Percentiles rank a stretch among this genome's conserved stretches.
Evolutionary conservation across 2,888 invertebrate genomes (phyloP).

Genomic region (Nomada ruficornis): DNA sequence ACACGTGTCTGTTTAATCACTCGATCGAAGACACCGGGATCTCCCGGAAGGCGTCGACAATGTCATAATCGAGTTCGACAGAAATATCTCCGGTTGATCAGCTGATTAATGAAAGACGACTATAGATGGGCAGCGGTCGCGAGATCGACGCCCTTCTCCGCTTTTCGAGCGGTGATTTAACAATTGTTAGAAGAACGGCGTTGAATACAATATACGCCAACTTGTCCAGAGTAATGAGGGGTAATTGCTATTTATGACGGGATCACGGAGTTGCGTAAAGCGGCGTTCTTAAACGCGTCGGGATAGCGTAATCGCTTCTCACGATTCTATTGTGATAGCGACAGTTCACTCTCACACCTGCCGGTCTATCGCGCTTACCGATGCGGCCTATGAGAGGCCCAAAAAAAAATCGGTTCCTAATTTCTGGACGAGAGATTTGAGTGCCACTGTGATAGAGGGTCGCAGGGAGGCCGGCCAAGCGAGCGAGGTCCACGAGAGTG

Average conservation of each 20-base stretch:
- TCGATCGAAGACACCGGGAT: neutral
- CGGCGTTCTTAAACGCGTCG: constrained; percentile 18
- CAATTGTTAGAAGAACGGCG: constrained; percentile 36
- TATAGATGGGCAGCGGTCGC: neutral
- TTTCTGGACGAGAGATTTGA: constrained; percentile 57
- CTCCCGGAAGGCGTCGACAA: neutral
- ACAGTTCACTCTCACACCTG: constrained; percentile 49
- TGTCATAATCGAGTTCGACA: neutral
- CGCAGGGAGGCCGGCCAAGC: constrained; percentile 55
- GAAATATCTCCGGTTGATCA: constrained; percentile 9
- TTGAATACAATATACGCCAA: constrained; percentile 18
- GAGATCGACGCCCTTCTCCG: constrained; percentile 7
- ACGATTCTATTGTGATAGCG: constrained; percentile 50
- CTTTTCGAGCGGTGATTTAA: constrained; percentile 5
- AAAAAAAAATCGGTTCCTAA: too few relatives aligned
- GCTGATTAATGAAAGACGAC: constrained; percentile 40
- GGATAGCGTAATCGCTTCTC: constrained; percentile 48
- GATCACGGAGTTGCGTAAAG: constrained; percentile 52
- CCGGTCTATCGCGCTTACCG: constrained; percentile 4
- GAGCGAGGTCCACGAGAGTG: constrained; percentile 70
- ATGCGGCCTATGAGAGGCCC: too few relatives aligned
- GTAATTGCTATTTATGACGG: constrained; percentile 60
- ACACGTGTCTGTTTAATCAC: too few relatives aligned
- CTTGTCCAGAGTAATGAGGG: constrained; percentile 45
- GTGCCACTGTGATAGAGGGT: constrained; percentile 72